Percentiles rank a stretch among this genome's conserved stretches.
phyloP scores from a whole-genome alignment of 30 jellyfish, hydroid and myxozoan species.

The Morbakka virulenta region DNA sequence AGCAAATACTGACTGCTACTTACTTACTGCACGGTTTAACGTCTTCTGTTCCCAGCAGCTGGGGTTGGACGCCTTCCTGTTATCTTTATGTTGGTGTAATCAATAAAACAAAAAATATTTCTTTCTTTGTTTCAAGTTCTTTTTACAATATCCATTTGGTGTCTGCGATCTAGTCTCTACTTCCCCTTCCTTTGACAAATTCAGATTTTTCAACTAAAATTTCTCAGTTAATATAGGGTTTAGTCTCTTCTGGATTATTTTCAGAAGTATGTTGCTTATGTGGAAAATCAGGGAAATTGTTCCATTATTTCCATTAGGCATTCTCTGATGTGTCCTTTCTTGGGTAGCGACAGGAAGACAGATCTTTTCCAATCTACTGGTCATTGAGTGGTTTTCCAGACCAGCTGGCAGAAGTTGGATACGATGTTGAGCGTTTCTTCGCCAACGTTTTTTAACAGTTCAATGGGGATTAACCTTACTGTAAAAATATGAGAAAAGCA shows the following conservation, averaged over 20 bases:
- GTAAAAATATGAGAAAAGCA: too few species aligned
- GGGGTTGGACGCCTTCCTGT: too few species aligned
- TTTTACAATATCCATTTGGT: too few species aligned
- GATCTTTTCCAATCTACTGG: constrained; percentile 23
- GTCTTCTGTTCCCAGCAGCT: too few species aligned
- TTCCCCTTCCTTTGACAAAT: too few species aligned
- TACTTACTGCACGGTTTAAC: too few species aligned
- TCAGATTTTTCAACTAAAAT: constrained; percentile 5
- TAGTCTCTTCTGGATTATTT: constrained; percentile 11
- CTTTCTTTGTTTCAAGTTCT: too few species aligned
- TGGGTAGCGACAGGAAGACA: not conserved
- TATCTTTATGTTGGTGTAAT: too few species aligned
- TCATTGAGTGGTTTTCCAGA: constrained; percentile 31
- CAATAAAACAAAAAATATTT: too few species aligned
- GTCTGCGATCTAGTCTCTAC: too few species aligned
- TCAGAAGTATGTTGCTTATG: constrained; percentile 4
- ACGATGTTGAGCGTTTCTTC: constrained; percentile 10
- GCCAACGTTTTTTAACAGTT: constrained; percentile 1
- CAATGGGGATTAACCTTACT: too few species aligned
- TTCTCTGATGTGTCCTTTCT: constrained; percentile 9
- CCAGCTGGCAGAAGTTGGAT: not conserved
- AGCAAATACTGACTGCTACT: too few species aligned
- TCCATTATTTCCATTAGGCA: constrained; percentile 5
- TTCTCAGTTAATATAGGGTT: not conserved
- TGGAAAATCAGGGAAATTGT: constrained; percentile 11